Base-by-base conservation (phyloP, 2,888 invertebrate species). In the Pyrocoelia pectoralis region DNA sequence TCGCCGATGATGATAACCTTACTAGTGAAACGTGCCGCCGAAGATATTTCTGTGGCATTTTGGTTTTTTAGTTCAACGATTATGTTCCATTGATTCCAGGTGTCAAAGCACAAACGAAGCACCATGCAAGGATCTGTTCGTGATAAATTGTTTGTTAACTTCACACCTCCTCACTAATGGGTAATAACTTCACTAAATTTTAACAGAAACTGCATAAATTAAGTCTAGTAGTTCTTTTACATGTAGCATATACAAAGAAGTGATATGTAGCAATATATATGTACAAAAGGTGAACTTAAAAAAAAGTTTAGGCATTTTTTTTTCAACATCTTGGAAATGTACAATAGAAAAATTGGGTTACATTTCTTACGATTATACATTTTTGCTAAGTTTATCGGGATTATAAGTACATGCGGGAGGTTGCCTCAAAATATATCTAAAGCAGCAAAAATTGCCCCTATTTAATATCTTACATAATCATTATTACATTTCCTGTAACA, bases 221-320 rank as follows among this genome's bases (percentile, higher is more conserved):
- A n/a, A n/a, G n/a, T n/a, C n/a, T 41, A 6, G 8, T 8, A 33
- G 33, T 51, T 12, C 48, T 49, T 57, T 62, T 62, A 62, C 62
- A 57, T 46, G 48, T 46, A 62, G 57, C 54, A 57, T 57, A 62
- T 62, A 62, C 62, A 57, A 46, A 33, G 53, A 46, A 62, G 62
- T 62, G 62, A 62, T 62, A 62, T 62, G 62, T 62, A 57, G 54
- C 53, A n/a, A n/a, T n/a, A 24, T 62, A 62, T 56, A 62, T 57
- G 53, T 62, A 62, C 59, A 59, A 53, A 59, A 29, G 52, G 43
- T 53, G n/a, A 52, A 48, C 17, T 53, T 46, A 58, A 48, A 51
- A 48, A 12, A 50, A 50, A 57, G 17, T 49, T 10, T 50, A 28
- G 49, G 49, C 14, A 6, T 24, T 6, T 24, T n/a, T n/a, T 48